Conservation (phyloP, 1,140 invertebrate species). For the Neomicropteryx cornuta region DNA sequence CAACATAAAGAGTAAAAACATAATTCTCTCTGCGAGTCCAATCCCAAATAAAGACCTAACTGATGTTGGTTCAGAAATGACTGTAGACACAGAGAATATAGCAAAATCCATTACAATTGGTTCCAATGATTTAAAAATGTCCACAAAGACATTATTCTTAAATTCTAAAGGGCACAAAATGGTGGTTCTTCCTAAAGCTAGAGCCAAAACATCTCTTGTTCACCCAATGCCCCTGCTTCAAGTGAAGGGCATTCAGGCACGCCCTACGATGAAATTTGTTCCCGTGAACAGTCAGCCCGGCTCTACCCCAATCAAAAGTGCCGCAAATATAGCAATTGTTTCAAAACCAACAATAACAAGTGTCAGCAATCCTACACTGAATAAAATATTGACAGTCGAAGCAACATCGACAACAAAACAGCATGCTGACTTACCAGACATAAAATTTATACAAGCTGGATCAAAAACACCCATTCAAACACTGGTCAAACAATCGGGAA, state of each 20-base stretch:
- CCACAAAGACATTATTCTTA: constrained; percentile 35
- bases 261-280: constrained; percentile 30
- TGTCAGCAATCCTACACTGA: constrained; percentile 26
- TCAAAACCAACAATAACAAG: constrained; percentile 29
- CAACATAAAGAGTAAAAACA: constrained; percentile 25
- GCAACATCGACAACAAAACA: no score
- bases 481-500: constrained; percentile 20
- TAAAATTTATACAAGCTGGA: no score
- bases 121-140: constrained; percentile 37
- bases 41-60: constrained; percentile 20
- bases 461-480: constrained; percentile 9
- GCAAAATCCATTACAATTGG: constrained; percentile 30
- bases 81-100: constrained; percentile 14
- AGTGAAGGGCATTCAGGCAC: constrained; percentile 31
- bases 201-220: constrained; percentile 26
- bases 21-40: constrained; percentile 25
- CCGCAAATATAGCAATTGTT: constrained; percentile 32
- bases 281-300: constrained; percentile 30
- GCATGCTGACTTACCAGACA: no score
- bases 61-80: constrained; percentile 9
- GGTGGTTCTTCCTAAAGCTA: constrained; percentile 32
- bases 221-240: constrained; percentile 29
- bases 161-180: constrained; percentile 40
- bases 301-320: constrained; percentile 33
- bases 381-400: background rate